Percentiles rank a stretch among this genome's conserved stretches.
Evolutionary conservation across 2,113 vertebrate genomes (phyloP).

Genomic region (Cisticola juncidis): DNA sequence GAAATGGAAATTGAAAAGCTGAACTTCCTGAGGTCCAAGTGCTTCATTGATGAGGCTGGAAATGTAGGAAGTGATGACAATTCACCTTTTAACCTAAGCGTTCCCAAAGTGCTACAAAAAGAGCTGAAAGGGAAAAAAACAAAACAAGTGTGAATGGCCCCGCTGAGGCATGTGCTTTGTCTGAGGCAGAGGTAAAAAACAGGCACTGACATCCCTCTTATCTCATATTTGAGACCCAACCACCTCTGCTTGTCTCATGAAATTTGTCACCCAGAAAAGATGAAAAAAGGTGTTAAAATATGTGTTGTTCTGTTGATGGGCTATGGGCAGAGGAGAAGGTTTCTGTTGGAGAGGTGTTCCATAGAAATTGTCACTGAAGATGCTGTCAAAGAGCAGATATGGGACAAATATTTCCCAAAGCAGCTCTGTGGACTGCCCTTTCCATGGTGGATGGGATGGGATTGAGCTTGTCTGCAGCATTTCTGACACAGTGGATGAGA

Average conservation of each 20-base stretch:
- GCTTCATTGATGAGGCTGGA: not conserved
- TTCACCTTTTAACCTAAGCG: not conserved
- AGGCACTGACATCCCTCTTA: constrained; percentile 22
- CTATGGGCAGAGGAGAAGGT: not conserved
- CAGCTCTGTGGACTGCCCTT: not conserved
- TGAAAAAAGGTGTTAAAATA: not conserved
- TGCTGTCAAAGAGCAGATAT: not conserved
- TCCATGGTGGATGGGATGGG: not conserved
- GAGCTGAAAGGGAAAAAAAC: not conserved
- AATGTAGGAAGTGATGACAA: not conserved
- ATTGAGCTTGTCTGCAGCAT: not conserved
- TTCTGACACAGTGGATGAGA: not conserved
- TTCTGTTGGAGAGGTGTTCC: not conserved
- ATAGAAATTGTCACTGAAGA: not conserved
- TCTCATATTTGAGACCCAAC: not conserved
- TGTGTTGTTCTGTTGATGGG: not conserved
- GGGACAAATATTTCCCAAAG: not conserved
- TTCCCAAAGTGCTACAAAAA: not conserved
- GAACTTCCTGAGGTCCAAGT: not conserved
- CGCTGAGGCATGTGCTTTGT: not conserved
- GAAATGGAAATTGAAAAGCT: not conserved
- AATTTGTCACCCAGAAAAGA: not conserved
- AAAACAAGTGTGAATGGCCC: not conserved
- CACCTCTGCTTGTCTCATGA: not conserved
- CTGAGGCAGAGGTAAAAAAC: constrained; percentile 22